Percentiles rank a stretch among this genome's conserved stretches.
phyloP scores from a whole-genome alignment of 2,113 vertebrate species.

The Cyprinus carpio region DNA sequence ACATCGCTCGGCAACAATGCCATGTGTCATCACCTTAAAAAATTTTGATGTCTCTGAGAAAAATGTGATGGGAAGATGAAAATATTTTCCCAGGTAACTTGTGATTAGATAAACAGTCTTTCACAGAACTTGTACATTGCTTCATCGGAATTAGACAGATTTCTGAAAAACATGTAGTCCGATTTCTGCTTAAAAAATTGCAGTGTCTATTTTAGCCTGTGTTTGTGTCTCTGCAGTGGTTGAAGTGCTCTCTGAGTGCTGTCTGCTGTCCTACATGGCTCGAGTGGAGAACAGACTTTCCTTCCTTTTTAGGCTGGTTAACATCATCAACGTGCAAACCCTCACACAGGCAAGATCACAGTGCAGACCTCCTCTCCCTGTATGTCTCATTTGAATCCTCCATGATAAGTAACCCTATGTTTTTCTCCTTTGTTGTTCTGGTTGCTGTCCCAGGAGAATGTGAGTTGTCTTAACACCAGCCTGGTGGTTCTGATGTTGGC shows the following conservation, averaged over 20 bases:
- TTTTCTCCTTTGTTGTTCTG: constrained; percentile 84
- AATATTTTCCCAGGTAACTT: neutral
- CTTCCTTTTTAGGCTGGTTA: constrained; percentile 96
- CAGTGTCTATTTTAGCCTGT: neutral
- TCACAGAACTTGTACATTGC: neutral
- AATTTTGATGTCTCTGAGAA: neutral
- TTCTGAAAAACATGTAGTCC: neutral
- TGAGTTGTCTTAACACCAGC: constrained; percentile 90
- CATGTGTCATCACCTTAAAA: too few relatives aligned
- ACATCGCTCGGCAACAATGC: too few relatives aligned
- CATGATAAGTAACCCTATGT: constrained; percentile 87
- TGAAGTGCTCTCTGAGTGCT: constrained; percentile 94
- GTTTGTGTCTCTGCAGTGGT: constrained; percentile 76
- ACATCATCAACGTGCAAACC: constrained; percentile 97
- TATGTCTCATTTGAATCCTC: neutral
- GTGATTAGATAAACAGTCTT: neutral
- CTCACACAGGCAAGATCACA: constrained; percentile 86
- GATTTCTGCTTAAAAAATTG: neutral
- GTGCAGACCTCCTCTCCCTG: neutral
- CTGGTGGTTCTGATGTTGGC: constrained; percentile 89
- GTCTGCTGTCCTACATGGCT: constrained; percentile 93
- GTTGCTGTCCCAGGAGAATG: constrained; percentile 84
- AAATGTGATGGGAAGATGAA: neutral
- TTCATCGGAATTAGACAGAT: neutral
- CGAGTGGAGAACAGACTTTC: constrained; percentile 92